Percentiles rank a stretch among this genome's conserved stretches.
These are phyloP conservation scores for Canis aureus DNA, from an alignment of 2,113 vertebrate genomes.

Conservation along the genomic window DNA sequence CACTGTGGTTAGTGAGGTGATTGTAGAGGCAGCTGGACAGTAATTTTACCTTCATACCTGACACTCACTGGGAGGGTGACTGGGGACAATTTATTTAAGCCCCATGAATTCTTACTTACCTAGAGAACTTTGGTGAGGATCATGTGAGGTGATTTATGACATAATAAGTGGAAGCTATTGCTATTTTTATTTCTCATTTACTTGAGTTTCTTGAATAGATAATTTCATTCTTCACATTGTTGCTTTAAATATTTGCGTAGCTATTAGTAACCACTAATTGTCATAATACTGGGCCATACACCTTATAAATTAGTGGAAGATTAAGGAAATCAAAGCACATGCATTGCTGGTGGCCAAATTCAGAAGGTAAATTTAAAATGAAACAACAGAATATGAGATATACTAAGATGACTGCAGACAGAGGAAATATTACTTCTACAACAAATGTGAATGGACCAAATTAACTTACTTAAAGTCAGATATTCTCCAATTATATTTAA, in stretches of 20 bases:
- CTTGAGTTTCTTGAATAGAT: background rate
- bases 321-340: background rate
- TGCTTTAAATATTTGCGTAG: background rate
- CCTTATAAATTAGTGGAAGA: conserved; percentile 14
- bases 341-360: background rate
- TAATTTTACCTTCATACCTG: background rate
- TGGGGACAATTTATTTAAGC: background rate
- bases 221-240: conserved; percentile 7
- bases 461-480: background rate
- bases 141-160: background rate
- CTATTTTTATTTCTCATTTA: conserved; percentile 5
- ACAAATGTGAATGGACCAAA: conserved; percentile 18
- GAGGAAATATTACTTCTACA: background rate
- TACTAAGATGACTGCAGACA: background rate
- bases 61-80: background rate
- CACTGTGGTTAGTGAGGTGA: too few relatives aligned
- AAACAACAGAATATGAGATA: background rate
- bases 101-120: background rate
- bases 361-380: background rate
- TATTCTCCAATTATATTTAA: background rate
- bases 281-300: background rate
- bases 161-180: background rate
- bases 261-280: background rate
- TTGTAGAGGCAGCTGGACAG: background rate
- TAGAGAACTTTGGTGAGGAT: background rate